A percentile compares a stretch with the other conserved stretches of the same genome.
Evolutionary conservation across 1,140 invertebrate species (phyloP).

Genomic region (Drosophila setifemur): DNA sequence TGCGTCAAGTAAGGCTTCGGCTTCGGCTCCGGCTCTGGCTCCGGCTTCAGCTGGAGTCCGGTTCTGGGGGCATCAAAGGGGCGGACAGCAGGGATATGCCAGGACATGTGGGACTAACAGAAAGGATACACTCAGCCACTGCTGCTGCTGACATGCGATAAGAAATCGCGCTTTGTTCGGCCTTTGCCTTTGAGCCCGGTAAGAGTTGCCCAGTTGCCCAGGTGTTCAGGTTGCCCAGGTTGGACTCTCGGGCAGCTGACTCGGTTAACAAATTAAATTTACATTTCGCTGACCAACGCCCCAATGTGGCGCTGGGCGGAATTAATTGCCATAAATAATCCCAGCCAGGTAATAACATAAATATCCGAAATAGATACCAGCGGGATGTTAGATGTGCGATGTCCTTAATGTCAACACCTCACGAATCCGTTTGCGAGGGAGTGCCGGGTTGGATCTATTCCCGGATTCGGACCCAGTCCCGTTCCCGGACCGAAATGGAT

Average conservation of each 20-base stretch:
- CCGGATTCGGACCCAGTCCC: neutral
- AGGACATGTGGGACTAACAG: constrained; percentile 25
- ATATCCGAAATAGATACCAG: constrained; percentile 34
- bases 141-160: constrained; percentile 66
- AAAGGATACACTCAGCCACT: neutral
- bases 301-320: neutral
- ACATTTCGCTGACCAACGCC: constrained; percentile 28
- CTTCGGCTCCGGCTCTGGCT: neutral
- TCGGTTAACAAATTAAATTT: constrained; percentile 61
- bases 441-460: too few species aligned
- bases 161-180: constrained; percentile 64
- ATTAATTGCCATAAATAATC: constrained; percentile 60
- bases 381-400: constrained; percentile 9
- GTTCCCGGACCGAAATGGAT: constrained; percentile 60
- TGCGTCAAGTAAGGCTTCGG: constrained; percentile 52
- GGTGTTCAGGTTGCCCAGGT: too few species aligned
- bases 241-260: constrained; percentile 11
- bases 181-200: constrained; percentile 22
- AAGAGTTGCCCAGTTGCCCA: constrained; percentile 11
- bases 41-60: constrained; percentile 2
- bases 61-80: neutral
- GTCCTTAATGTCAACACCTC: constrained; percentile 47
- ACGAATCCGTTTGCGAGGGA: constrained; percentile 31
- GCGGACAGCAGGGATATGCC: constrained; percentile 16
- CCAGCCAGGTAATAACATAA: constrained; percentile 47